Evolutionary conservation across 1,140 invertebrate species (phyloP).

Genomic region (Pentalonia nigronervosa): DNA sequence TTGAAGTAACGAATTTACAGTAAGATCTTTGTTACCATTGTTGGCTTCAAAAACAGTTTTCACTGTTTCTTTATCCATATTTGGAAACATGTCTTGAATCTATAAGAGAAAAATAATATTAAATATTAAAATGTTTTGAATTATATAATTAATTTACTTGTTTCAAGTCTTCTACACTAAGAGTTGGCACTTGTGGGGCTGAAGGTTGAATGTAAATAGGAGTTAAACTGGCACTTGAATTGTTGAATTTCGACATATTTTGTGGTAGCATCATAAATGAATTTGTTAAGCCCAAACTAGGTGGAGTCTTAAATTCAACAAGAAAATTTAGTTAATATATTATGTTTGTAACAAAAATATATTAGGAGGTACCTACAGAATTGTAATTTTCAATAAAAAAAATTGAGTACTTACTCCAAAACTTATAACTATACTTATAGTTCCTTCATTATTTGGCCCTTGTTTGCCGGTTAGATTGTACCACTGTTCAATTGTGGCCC

Average conservation of each 20-base stretch:
- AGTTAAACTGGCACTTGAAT: constrained; percentile 64
- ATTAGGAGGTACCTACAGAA: neutral
- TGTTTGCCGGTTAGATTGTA: constrained; percentile 89
- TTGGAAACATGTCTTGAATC: constrained; percentile 96
- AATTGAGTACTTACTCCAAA: constrained; percentile 73
- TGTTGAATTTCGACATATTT: constrained; percentile 62
- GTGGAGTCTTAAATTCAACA: constrained; percentile 62
- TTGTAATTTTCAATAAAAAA: neutral
- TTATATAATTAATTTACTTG: constrained; percentile 67
- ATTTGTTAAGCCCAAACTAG: constrained; percentile 60
- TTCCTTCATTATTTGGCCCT: constrained; percentile 91
- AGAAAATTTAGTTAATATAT: constrained; percentile 51
- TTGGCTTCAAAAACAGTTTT: constrained; percentile 90
- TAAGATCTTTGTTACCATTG: constrained; percentile 86
- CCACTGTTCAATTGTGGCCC: constrained; percentile 93
- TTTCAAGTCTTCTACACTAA: constrained; percentile 78
- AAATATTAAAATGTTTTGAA: neutral
- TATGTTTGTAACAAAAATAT: neutral
- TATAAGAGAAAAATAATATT: constrained; percentile 65
- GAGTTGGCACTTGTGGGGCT: constrained; percentile 64
- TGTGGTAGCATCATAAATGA: constrained; percentile 74
- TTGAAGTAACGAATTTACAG: constrained; percentile 90
- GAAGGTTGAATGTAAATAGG: constrained; percentile 65
- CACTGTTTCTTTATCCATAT: constrained; percentile 90
- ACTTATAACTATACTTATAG: constrained; percentile 79